Percentiles rank a stretch among this genome's conserved stretches.
These are phyloP conservation scores for Sebastes vulpes DNA, from an alignment of 2,797 vertebrate species.

Conservation along the genomic window DNA sequence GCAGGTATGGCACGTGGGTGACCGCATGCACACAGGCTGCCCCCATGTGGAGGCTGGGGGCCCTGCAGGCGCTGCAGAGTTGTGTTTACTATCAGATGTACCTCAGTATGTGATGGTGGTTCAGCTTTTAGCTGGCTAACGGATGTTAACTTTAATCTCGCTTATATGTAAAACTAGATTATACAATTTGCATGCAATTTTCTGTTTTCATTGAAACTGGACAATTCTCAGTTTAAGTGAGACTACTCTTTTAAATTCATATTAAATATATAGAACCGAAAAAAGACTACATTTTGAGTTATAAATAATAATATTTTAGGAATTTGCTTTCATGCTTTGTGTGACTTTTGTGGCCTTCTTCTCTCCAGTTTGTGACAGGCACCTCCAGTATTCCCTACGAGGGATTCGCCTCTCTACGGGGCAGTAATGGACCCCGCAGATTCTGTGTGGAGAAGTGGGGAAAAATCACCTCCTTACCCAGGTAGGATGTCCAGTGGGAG, in stretches of 20 bases:
- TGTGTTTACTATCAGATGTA: background rate
- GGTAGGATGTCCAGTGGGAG: slow-evolving; percentile 74
- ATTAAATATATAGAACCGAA: background rate
- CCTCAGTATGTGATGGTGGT: background rate
- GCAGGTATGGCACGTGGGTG: slow-evolving; percentile 82
- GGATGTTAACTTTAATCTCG: background rate
- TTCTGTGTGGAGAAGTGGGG: slow-evolving; percentile 99
- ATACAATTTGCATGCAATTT: background rate
- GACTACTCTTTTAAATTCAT: background rate
- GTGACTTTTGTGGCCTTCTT: background rate
- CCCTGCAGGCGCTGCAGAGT: slow-evolving; percentile 11
- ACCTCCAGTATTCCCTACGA: slow-evolving; percentile 98
- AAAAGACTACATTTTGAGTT: background rate
- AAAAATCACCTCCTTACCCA: slow-evolving; percentile 96
- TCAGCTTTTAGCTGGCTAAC: background rate
- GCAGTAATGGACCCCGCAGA: slow-evolving; percentile 95
- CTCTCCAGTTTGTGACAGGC: slow-evolving; percentile 94
- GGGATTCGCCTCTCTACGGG: slow-evolving; percentile 94
- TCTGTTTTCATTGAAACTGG: background rate
- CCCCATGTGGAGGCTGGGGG: slow-evolving; percentile 38
- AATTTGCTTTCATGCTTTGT: background rate
- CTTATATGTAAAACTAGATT: background rate
- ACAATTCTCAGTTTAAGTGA: background rate
- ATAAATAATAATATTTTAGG: background rate
- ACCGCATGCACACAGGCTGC: slow-evolving; percentile 10